Conservation (phyloP, 2,888 invertebrate genomes). For the Belgica antarctica region DNA sequence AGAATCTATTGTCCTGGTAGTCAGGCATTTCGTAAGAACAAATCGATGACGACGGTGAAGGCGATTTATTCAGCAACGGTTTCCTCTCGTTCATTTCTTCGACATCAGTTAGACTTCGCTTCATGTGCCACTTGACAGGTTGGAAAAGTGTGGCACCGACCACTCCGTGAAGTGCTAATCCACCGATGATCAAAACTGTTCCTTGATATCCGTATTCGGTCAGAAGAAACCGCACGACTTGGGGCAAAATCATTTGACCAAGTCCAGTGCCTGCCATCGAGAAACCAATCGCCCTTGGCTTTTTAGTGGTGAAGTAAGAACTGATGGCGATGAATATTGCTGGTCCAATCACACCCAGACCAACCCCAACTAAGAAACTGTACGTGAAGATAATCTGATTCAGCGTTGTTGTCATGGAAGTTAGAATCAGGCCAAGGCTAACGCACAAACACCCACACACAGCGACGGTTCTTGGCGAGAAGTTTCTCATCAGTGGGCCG, state of each 20-base stretch:
- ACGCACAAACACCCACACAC: slow-evolving; percentile 58
- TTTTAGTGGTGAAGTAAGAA: slow-evolving; percentile 66
- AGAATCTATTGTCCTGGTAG: slow-evolving; percentile 42
- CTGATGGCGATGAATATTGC: slow-evolving; percentile 71
- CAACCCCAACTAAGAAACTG: slow-evolving; percentile 61
- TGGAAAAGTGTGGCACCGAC: slow-evolving; percentile 61
- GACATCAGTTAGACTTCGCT: slow-evolving; percentile 52
- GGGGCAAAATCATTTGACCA: slow-evolving; percentile 73
- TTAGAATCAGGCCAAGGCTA: slow-evolving; percentile 58
- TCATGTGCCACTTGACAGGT: slow-evolving; percentile 61
- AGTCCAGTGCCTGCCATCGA: slow-evolving; percentile 73
- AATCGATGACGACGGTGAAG: neutral
- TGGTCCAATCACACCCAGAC: slow-evolving; percentile 69
- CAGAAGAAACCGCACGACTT: slow-evolving; percentile 64
- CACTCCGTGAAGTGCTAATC: slow-evolving; percentile 66
- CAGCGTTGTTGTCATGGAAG: slow-evolving; percentile 58
- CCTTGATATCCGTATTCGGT: slow-evolving; percentile 64
- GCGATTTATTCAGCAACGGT: slow-evolving; percentile 3
- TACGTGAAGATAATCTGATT: slow-evolving; percentile 60
- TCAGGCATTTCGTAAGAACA: slow-evolving; percentile 26
- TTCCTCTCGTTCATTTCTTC: neutral
- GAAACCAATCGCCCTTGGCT: slow-evolving; percentile 71
- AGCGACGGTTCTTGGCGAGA: slow-evolving; percentile 59
- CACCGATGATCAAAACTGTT: slow-evolving; percentile 64
- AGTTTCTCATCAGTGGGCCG: slow-evolving; percentile 64